Conservation (phyloP, 2,888 invertebrate genomes). For the Rotaria magnacalcarata region DNA sequence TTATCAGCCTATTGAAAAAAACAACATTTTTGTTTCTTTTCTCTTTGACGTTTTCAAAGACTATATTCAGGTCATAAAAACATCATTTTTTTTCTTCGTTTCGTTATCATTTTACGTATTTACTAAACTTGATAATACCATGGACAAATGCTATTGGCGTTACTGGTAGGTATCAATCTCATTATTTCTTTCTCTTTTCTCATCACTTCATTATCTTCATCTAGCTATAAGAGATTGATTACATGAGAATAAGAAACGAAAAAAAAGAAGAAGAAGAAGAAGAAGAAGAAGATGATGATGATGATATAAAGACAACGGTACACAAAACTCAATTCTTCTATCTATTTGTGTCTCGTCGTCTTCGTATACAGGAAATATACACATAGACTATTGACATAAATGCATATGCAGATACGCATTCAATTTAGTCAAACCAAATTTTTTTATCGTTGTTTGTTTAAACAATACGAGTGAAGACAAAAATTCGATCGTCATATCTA, state of each 20-base stretch:
- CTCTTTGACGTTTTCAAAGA: neutral
- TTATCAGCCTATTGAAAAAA: neutral
- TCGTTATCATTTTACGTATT: neutral
- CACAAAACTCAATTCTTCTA: slow-evolving; percentile 24
- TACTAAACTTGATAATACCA: neutral
- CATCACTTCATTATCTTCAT: neutral
- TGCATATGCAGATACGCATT: neutral
- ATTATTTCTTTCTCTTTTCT: neutral
- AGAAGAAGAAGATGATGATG: neutral
- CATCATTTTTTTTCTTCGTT: neutral
- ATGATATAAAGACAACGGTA: neutral
- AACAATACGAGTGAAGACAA: neutral
- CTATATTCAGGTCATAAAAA: neutral
- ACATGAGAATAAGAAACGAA: neutral
- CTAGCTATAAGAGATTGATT: neutral
- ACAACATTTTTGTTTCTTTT: neutral
- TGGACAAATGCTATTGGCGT: slow-evolving; percentile 19
- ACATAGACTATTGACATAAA: slow-evolving; percentile 11
- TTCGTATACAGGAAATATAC: neutral
- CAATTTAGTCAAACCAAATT: neutral
- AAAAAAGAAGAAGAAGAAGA: neutral
- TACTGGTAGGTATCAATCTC: slow-evolving; percentile 18
- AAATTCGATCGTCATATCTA: neutral
- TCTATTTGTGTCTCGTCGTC: slow-evolving; percentile 26
- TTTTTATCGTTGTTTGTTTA: neutral